Conservation (phyloP, 2,888 invertebrate genomes). For the Euclidia mi region DNA sequence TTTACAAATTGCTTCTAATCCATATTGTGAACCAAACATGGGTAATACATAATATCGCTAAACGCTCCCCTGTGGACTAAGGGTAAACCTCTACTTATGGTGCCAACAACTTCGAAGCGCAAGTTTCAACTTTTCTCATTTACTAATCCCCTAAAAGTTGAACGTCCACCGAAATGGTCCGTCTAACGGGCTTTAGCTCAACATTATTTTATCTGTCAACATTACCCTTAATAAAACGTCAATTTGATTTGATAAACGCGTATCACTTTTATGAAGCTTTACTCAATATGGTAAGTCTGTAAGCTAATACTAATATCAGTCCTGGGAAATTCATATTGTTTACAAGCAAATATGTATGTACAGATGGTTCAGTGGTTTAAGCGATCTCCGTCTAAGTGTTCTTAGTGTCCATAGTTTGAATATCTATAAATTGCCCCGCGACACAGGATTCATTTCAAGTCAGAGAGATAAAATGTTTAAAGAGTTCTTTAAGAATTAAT, state of each 20-base stretch:
- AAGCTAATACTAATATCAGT: too few relatives aligned
- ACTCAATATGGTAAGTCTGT: too few relatives aligned
- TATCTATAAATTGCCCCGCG: too few relatives aligned
- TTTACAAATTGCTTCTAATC: background rate
- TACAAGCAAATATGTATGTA: too few relatives aligned
- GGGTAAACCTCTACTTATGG: slow-evolving; percentile 12
- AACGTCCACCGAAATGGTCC: slow-evolving; percentile 29
- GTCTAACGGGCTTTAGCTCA: slow-evolving; percentile 24
- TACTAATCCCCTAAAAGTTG: slow-evolving; percentile 59
- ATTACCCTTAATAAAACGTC: background rate
- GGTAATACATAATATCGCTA: background rate
- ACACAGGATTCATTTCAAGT: too few relatives aligned
- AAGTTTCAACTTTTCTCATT: slow-evolving; percentile 66
- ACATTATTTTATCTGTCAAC: slow-evolving; percentile 19
- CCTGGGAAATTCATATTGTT: too few relatives aligned
- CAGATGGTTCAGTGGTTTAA: too few relatives aligned
- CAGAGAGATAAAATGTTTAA: too few relatives aligned
- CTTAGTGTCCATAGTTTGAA: too few relatives aligned
- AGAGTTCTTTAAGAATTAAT: too few relatives aligned
- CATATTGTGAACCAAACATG: background rate
- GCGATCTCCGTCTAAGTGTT: too few relatives aligned
- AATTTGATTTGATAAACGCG: background rate
- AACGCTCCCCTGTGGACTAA: background rate
- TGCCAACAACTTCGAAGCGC: slow-evolving; percentile 26
- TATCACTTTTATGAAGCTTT: too few relatives aligned